Evolutionary conservation across 2,113 vertebrate genomes (phyloP), one percentile per base, ranked within the genome.

Genomic region (Helogale parvula): DNA sequence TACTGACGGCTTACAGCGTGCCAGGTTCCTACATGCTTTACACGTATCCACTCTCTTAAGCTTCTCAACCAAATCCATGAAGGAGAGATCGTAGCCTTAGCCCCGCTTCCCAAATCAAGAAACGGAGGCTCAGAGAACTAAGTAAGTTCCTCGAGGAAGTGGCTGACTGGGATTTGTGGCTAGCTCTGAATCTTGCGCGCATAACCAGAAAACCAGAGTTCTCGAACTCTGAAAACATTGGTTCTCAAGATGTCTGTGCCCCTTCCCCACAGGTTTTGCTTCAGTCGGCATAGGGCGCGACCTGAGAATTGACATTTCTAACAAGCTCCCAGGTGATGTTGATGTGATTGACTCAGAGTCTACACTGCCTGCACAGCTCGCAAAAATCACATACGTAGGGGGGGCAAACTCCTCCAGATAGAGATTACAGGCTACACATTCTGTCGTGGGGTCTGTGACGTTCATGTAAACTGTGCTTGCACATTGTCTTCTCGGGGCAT

Each of bases 111-210:
- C 65, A 91, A 31, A 84, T 79, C 63, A 93, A 72, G 87, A 93
- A 91, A 82, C 87, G 63, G 35, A 93, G 54, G 33, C 77, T 96
- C n/a, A 82, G 41, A 90, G 71, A 93, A 33, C 60, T 72, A 69
- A 91, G 33, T 84, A 86, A 92, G 63, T 94, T 88, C 57, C 50
- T 79, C 21, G 47, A 81, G 87, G 35, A 88, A 94, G 86, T 77
- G 10, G 23, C 50, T 65, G 35, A 83, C 54, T 86, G 29, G 45
- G 9, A 93, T 89, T 95, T 72, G 66, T 92, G 72, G 57, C 33
- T 29, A 89, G 38, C 71, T 93, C 50, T 77, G 85, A 89, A 80
- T 66, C 85, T 79, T 85, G 63, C 87, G 35, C 33, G 93, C 63
- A 8, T 74, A 93, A 88, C n/a, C 66, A 33, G 23, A 68, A 69